Base-by-base conservation (phyloP, 2,113 vertebrate species). In the Scomber japonicus region DNA sequence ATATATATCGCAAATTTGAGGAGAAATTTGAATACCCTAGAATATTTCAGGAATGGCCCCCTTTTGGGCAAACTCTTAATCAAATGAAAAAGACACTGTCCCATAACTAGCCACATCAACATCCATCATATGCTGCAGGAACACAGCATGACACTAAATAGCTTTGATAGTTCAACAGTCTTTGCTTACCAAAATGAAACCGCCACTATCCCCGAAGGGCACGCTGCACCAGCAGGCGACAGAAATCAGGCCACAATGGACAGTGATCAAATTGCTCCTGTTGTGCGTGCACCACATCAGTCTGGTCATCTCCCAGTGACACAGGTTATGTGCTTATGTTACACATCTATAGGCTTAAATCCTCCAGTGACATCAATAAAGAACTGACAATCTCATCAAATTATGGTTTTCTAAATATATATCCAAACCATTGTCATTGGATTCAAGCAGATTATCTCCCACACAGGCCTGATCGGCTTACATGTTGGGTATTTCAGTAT, bases 401-500 rank as follows among this genome's bases (percentile, higher is more conserved):
- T 87, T 45, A 75, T 79, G 75, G 56, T 19, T 17, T 53, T 87
- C 54, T 73, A 51, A 61, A 67, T 66, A 53, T 71, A 30, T 48
- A 61, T 66, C 40, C 76, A 62, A 86, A 73, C 62, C 35, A 71
- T 74, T 81, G 79, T 93, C 82, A 62, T 19, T 44, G 11, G 21
- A 65, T 87, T 89, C 80, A 89, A 87, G 78, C 69, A 75, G 91
- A 91, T 94, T 91, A 93, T 85, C 81, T 78, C 74, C 71, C 63
- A 74, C 64, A 82, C 53, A 44, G 74, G 78, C 66, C 72, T 88
- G 83, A 91, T 91, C 87, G 60, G 93, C 90, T 91, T 93, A 91
- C 80, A 75, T 55, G 75, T 56, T 51, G 74, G 63, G 68, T 71
- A 73, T 87, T 75, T 72, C 59, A 62, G 69, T 69, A 59, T 71